Evolutionary conservation across 1,140 invertebrate genomes (phyloP), one percentile per base, ranked within the genome.

Genomic region (Drosophila repletoides): DNA sequence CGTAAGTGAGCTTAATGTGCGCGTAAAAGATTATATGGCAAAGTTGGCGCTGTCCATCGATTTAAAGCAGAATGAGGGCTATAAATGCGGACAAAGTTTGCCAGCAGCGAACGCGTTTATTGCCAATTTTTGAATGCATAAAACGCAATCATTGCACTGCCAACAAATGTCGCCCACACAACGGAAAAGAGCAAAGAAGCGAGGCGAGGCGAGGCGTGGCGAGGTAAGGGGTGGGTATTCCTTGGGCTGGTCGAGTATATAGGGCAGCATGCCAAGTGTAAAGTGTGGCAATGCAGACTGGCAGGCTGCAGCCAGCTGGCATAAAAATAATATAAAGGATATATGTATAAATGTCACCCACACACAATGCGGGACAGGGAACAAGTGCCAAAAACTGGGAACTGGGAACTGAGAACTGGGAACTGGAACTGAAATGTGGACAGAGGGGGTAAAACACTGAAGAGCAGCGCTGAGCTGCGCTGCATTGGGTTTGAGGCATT

Each of bases 81-180:
- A 61, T 29, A 38, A 45, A 9, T 59, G 61, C 72, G 56, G 76
- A 72, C 77, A 72, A 81, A 80, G 76, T 80, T 80, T 76, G 53
- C 67, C 61, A 55, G 60, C 12, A 41, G 61, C 45, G 26, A 51
- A 71, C 72, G 41, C 79, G 73, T 81, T 83, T 83, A 83, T 83
- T 84, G 79, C 77, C 77, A 83, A 83, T 83, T 83, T 83, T 77
- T 83, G 69, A 83, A 83, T 84, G 73, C 77, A 83, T 83, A 84
- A 83, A 83, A 71, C 52, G 77, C 79, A 63, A 63, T 61, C 64
- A 59, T 66, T 59, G 61, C 67, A 64, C 64, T 80, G 76, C 76
- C 76, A 80, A 73, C 76, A 76, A 80, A 67, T 60, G 72, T 56
- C 77, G 76, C 76, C 76, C 76, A 63, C 76, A 55, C 70, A 65